Evolutionary conservation across 2,888 invertebrate species (phyloP), one percentile per base, ranked within the genome.

Genomic region (Copidosoma aretas): DNA sequence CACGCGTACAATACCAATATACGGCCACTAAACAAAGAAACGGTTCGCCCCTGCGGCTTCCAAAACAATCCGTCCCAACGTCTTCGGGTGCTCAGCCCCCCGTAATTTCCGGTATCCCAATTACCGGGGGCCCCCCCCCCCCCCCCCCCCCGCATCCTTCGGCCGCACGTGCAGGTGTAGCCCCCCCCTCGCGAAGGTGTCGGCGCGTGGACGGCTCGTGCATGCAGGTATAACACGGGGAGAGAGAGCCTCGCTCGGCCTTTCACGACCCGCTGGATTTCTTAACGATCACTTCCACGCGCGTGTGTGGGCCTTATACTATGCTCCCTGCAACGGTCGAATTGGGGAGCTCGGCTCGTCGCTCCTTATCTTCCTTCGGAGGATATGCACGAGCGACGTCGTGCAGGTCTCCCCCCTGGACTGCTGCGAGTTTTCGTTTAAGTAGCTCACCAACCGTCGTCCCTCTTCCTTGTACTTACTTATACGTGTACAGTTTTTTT

Each of bases 21-120:
- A 46, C 8, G 43, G 43, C 43, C 41, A 21, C 19, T 22, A 19
- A 22, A 52, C 59, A 15, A 58, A 59, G 62, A 59, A 62, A 62
- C 58, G 32, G 32, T 32, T 32, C 67, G 53, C 1, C 43, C 49
- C 49, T 39, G 19, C 2, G 32, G 32, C 56, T 32, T 60, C 79
- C 80, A 78, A 78, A 79, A 78, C 32, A 71, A 60, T 70, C 72
- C 65, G n/a, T 57, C n/a, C 57, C 68, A 77, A 78, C 77, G 77
- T 81, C 80, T 81, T 81, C 70, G 79, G 70, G 43, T 3, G 43
- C 3, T 14, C 15, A 17, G 8, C 43, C 43, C 12, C 43, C 43
- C 17, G 43, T 46, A 46, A 46, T 46, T 46, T 46, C 43, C 43
- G 14, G 43, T 46, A 32, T 32, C 4, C n/a, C 32, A 32, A 32